Conservation (phyloP, 2,888 invertebrate species). For the Synanthedon andrenaeformis region DNA sequence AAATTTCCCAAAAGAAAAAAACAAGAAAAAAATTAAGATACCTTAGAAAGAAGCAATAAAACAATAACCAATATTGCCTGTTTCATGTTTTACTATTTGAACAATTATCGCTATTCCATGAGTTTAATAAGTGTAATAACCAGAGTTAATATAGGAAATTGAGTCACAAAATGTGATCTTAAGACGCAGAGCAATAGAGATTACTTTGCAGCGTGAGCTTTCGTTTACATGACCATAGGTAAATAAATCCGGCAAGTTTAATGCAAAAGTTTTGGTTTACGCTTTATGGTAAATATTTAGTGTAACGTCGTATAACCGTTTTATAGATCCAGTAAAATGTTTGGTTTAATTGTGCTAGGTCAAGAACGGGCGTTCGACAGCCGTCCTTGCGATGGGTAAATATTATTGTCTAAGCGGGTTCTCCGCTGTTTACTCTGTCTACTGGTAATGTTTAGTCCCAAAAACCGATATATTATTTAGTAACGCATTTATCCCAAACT, state of each 20-base stretch:
- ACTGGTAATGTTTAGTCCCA: not conserved
- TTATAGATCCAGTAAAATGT: conserved; percentile 69
- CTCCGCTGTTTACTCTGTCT: conserved; percentile 46
- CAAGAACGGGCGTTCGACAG: conserved; percentile 67
- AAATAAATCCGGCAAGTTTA: conserved; percentile 65
- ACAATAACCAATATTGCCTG: not conserved
- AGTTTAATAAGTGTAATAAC: not conserved
- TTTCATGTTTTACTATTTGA: not conserved
- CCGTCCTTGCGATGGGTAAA: conserved; percentile 67
- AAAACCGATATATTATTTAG: not conserved
- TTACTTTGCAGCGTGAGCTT: conserved; percentile 18
- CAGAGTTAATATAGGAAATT: not conserved
- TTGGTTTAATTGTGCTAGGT: conserved; percentile 70
- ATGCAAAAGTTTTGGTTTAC: conserved; percentile 71
- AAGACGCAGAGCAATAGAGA: conserved; percentile 16
- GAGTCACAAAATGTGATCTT: not conserved
- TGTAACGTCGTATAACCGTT: conserved; percentile 65
- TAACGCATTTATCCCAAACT: not conserved
- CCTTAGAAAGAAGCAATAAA: not conserved
- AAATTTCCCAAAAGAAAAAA: no score
- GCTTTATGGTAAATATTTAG: conserved; percentile 71
- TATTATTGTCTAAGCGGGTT: conserved; percentile 69
- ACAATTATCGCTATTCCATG: not conserved
- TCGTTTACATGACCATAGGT: conserved; percentile 43
- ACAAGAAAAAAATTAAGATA: no score